Percentiles rank a stretch among this genome's conserved stretches.
phyloP scores from a whole-genome alignment of 2,113 vertebrate species.

The Coryphaenoides rupestris region DNA sequence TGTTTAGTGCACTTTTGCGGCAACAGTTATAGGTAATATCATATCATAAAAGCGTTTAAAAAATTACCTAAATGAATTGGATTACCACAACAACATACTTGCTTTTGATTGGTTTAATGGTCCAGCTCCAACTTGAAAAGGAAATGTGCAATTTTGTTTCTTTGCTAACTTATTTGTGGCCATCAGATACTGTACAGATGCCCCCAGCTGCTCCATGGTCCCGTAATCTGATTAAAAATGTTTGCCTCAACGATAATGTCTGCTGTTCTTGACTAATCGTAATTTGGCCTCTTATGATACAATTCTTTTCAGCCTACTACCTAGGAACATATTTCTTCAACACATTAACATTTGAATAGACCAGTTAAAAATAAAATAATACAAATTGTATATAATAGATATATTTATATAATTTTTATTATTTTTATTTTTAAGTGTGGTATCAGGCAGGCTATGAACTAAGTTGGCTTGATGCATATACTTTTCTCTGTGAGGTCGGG shows the following conservation, averaged over 20 bases:
- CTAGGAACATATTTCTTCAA: conserved; percentile 1
- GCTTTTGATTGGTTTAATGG: conserved; percentile 21
- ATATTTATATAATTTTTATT: background rate
- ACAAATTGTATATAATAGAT: too few species aligned
- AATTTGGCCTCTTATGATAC: conserved; percentile 12
- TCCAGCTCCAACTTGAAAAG: conserved; percentile 43
- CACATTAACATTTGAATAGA: background rate
- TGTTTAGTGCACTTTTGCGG: conserved; percentile 44
- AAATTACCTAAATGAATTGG: background rate
- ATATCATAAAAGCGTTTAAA: conserved; percentile 16
- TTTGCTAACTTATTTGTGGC: conserved; percentile 9
- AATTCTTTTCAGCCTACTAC: background rate
- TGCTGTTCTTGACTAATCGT: conserved; percentile 1
- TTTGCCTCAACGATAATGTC: background rate
- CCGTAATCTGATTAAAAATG: conserved; percentile 13
- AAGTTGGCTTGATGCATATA: too few species aligned
- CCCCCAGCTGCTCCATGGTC: conserved; percentile 23
- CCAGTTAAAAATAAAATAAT: background rate
- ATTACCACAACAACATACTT: conserved; percentile 14
- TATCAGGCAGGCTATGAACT: too few species aligned
- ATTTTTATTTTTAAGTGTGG: too few species aligned
- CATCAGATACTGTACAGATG: background rate
- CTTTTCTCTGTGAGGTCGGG: background rate
- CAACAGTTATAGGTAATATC: conserved; percentile 24
- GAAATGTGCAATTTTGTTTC: conserved; percentile 48